Percentiles rank a stretch among this genome's conserved stretches.
These are phyloP conservation scores for Shinisaurus crocodilurus DNA, from an alignment of 2,113 vertebrate genomes.

Conservation along the genomic window DNA sequence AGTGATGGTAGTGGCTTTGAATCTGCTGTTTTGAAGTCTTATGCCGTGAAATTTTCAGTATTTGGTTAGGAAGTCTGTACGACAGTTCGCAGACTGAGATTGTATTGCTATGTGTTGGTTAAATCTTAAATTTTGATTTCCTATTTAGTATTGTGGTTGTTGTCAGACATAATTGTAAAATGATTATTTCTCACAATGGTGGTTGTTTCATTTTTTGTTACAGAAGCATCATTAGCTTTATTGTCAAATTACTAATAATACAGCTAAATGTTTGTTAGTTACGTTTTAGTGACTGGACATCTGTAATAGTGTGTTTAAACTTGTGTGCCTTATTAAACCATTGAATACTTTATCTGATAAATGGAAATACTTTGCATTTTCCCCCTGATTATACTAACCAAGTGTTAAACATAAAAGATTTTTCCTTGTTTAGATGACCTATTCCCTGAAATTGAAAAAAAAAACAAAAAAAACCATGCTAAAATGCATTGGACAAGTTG, in stretches of 20 bases:
- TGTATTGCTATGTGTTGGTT: slow-evolving; percentile 64
- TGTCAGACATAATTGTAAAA: slow-evolving; percentile 66
- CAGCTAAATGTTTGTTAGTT: slow-evolving; percentile 68
- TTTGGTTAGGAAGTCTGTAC: slow-evolving; percentile 59
- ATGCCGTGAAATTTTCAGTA: slow-evolving; percentile 70
- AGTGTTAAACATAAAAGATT: slow-evolving; percentile 65
- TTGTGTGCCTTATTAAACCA: slow-evolving; percentile 70
- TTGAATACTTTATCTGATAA: slow-evolving; percentile 49
- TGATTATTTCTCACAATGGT: slow-evolving; percentile 69
- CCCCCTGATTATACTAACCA: slow-evolving; percentile 66
- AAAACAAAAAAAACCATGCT: no score
- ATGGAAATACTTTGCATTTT: slow-evolving; percentile 62
- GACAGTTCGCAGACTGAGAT: slow-evolving; percentile 58
- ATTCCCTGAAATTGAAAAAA: slow-evolving; percentile 69
- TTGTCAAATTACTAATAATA: slow-evolving; percentile 61
- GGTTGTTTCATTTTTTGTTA: slow-evolving; percentile 63
- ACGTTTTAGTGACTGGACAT: slow-evolving; percentile 72
- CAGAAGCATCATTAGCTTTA: slow-evolving; percentile 87
- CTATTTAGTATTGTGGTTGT: slow-evolving; percentile 70
- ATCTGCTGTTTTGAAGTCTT: slow-evolving; percentile 67
- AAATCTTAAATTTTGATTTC: slow-evolving; percentile 57
- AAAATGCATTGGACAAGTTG: slow-evolving; percentile 69
- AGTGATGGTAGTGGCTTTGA: slow-evolving; percentile 65
- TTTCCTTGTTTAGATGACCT: slow-evolving; percentile 74
- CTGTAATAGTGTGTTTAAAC: slow-evolving; percentile 59